Percentiles rank a stretch among this genome's conserved stretches.
These are phyloP conservation scores for Prinia subflava DNA, from an alignment of 2,113 vertebrate species.

Conservation along the genomic window DNA sequence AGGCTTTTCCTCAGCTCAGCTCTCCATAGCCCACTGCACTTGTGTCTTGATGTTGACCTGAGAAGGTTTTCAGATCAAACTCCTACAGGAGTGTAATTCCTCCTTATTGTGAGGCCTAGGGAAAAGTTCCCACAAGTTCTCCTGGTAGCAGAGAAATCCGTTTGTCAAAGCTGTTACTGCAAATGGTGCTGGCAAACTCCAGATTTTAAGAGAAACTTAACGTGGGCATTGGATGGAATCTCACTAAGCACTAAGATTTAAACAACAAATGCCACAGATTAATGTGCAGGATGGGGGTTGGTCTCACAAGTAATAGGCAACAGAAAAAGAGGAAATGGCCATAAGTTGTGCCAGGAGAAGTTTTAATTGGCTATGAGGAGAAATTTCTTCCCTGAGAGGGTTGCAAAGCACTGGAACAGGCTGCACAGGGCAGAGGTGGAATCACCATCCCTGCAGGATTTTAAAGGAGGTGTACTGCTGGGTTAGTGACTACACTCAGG, in stretches of 20 bases:
- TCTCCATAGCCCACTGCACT: neutral
- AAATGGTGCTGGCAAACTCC: neutral
- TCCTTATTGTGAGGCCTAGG: neutral
- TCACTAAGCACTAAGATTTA: neutral
- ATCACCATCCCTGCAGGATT: neutral
- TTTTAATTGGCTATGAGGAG: neutral
- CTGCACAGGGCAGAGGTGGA: neutral
- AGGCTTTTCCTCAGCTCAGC: neutral
- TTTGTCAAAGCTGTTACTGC: neutral
- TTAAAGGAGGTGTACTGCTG: neutral
- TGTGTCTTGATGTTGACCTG: neutral
- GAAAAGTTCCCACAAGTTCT: neutral
- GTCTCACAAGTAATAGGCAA: neutral
- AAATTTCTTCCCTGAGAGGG: neutral
- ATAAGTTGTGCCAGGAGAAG: neutral
- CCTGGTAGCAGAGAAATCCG: neutral
- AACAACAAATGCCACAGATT: neutral
- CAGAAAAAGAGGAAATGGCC: neutral
- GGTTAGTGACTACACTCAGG: rapidly evolving
- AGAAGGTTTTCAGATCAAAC: neutral
- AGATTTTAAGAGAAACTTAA: neutral
- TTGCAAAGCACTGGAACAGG: neutral
- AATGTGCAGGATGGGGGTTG: neutral
- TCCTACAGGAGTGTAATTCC: neutral
- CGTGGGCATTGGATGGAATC: neutral